Base-by-base conservation (phyloP, 2,797 vertebrate species). In the Erethizon dorsatum region DNA sequence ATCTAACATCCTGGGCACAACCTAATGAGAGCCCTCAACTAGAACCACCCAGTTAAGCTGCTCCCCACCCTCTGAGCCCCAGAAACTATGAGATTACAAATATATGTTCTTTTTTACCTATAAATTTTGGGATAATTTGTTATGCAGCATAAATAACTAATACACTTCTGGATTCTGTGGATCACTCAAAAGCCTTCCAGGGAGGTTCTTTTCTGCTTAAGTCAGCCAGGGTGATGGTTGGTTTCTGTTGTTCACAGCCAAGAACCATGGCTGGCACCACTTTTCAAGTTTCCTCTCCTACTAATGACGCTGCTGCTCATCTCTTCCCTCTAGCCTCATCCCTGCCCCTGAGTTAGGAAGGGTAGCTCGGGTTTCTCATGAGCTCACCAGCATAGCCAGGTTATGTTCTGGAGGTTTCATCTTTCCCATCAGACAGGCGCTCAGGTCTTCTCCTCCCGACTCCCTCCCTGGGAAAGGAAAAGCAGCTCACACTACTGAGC, bases 161-260 rank as follows among this genome's bases (percentile, higher is more conserved):
- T 37, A 77, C 3, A 67, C 50, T 86, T 86, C 71, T 86, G 63
- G 15, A 91, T 92, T 88, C 83, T 69, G 6, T 59, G 73, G 90
- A 50, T 14, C 88, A 56, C 11, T 65, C 22, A 80, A 56, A 82
- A 92, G 57, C 24, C 18, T 91, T 65, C 67, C 47, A 47, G n/a
- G 2, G 54, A 78, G 28, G 87, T 91, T 45, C 52, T 85, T 90
- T 47, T 73, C 85, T 92, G 31, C n/a, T 37, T 69, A 77, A 33
- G 28, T 90, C 90, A 94, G 28, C 63, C 57, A 63, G n/a, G 50
- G 28, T 37, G 33, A 67, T 20, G 56, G 14, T 57, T 73, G 28
- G 2, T 88, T 95, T 96, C 47, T 90, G 56, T 33, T 69, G 57
- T 75, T 97, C 57, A 69, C 15, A 91, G 7, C n/a, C 52, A n/a